Evolutionary conservation across 2,113 vertebrate species (phyloP).

Genomic region (Nerophis lumbriciformis): DNA sequence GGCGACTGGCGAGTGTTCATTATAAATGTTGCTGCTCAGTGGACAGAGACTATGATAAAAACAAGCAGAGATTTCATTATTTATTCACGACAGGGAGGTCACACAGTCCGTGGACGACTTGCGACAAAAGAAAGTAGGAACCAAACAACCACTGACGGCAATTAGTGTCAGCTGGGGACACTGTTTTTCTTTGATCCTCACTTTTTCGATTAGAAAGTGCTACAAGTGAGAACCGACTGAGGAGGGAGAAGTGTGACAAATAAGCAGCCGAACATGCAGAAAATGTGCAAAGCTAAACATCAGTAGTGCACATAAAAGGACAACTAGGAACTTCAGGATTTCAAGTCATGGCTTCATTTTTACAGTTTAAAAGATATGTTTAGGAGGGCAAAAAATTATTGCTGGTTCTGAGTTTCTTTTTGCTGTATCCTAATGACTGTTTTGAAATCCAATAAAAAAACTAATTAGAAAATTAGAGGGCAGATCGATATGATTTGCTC

Average conservation of each 20-base stretch:
- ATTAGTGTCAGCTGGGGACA: conserved; percentile 11
- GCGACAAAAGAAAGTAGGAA: neutral
- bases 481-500: conserved; percentile 72
- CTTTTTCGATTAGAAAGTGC: conserved; percentile 49
- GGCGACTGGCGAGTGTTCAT: conserved; percentile 4
- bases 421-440: conserved; percentile 75
- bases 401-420: conserved; percentile 74
- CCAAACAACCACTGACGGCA: conserved; percentile 14
- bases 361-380: conserved; percentile 68
- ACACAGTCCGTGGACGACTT: conserved; percentile 6
- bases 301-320: conserved; percentile 64
- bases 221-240: conserved; percentile 51
- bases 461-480: conserved; percentile 77
- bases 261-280: conserved; percentile 72
- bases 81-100: conserved; percentile 9
- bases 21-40: conserved; percentile 12
- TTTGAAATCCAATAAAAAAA: conserved; percentile 78
- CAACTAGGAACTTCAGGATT: conserved; percentile 64
- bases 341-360: conserved; percentile 72
- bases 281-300: conserved; percentile 77
- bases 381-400: conserved; percentile 72
- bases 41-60: neutral
- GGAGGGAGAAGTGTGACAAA: conserved; percentile 63
- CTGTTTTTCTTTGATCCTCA: conserved; percentile 23
- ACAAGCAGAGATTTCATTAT: neutral